These are phyloP conservation scores for Periparus ater DNA, from an alignment of 2,797 vertebrate genomes.

Conservation along the genomic window DNA sequence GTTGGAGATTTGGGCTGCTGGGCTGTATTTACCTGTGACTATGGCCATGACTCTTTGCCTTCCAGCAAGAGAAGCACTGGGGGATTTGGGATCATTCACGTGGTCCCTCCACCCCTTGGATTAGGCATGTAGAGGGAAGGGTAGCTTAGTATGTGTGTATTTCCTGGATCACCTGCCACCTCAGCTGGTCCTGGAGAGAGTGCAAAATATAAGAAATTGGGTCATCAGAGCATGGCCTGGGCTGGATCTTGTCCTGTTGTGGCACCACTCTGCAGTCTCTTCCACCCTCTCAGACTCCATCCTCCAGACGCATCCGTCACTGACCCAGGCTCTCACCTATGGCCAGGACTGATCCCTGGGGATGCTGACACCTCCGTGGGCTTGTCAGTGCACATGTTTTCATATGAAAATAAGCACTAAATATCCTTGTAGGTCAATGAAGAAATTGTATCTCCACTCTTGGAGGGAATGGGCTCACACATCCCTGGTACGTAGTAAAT, in stretches of 20 bases:
- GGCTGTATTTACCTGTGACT: neutral
- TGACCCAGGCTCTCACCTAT: neutral
- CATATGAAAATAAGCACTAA: neutral
- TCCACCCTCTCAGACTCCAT: neutral
- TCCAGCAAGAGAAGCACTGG: neutral
- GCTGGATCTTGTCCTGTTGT: neutral
- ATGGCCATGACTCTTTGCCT: neutral
- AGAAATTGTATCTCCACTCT: neutral
- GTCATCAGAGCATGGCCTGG: neutral
- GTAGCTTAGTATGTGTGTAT: rapidly evolving
- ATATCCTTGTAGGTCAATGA: neutral
- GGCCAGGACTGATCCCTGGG: neutral
- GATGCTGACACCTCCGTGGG: neutral
- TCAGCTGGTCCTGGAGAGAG: neutral
- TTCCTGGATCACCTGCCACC: neutral
- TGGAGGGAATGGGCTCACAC: neutral
- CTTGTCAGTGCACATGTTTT: neutral
- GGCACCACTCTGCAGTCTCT: neutral
- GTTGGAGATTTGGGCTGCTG: neutral
- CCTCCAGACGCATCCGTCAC: neutral
- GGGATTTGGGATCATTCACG: rapidly evolving
- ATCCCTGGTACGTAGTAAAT: neutral
- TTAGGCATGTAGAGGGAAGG: rapidly evolving
- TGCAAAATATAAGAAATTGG: neutral
- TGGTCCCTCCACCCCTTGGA: neutral